A percentile compares a stretch with the other conserved stretches of the same genome.
phyloP scores from a whole-genome alignment of 2,113 vertebrate species.

The Gallinago jamesoni region DNA sequence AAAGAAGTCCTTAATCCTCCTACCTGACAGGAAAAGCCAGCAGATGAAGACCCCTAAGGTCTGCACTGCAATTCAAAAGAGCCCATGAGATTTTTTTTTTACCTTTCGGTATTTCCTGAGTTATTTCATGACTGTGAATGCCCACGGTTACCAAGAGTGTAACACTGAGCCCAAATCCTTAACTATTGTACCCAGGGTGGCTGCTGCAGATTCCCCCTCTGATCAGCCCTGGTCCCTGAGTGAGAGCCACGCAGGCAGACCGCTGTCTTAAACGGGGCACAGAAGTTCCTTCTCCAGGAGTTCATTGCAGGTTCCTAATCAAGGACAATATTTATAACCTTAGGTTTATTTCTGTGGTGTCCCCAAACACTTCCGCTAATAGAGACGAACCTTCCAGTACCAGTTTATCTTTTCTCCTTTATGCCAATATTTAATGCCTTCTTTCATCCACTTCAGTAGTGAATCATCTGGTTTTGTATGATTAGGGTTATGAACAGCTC shows the following conservation, averaged over 20 bases:
- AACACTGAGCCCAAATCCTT: background rate
- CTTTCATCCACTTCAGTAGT: slow-evolving; percentile 36
- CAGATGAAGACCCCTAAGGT: background rate
- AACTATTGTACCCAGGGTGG: background rate
- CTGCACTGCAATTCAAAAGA: background rate
- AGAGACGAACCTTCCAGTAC: slow-evolving; percentile 22
- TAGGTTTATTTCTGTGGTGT: background rate
- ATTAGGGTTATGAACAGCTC: slow-evolving; percentile 41
- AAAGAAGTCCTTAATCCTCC: background rate
- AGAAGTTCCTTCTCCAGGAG: background rate
- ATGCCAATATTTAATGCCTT: slow-evolving; percentile 22
- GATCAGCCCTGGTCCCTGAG: background rate
- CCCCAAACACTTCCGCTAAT: background rate
- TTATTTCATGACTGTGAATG: background rate
- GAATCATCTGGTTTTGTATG: slow-evolving; percentile 15
- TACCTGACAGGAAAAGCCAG: background rate
- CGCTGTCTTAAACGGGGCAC: background rate
- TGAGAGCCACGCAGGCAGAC: background rate
- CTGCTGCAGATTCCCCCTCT: accelerated
- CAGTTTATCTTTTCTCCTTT: slow-evolving; percentile 38
- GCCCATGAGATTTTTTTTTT: background rate
- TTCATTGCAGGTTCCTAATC: background rate
- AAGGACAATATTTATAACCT: slow-evolving; percentile 7
- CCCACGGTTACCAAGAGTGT: background rate
- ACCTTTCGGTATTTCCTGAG: background rate